These are phyloP conservation scores for Blera fallax DNA, from an alignment of 2,888 invertebrate species.

Conservation along the genomic window DNA sequence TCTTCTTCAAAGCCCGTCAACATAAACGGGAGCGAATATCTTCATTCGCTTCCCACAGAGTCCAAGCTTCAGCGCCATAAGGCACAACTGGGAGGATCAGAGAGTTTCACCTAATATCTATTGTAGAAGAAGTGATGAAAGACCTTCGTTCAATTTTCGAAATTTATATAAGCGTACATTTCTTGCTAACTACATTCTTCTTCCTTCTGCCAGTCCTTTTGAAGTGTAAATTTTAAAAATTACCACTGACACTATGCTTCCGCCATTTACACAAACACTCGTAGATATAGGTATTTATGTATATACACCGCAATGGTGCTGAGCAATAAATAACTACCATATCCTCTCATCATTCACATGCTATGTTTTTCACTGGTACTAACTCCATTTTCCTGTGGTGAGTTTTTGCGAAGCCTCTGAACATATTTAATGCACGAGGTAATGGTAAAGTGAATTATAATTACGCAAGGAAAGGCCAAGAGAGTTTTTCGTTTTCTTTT, in stretches of 20 bases:
- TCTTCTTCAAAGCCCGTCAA: background rate
- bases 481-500: background rate
- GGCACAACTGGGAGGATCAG: too few species aligned
- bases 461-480: conserved; percentile 24
- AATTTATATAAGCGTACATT: background rate
- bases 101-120: too few species aligned
- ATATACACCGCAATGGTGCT: background rate
- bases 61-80: too few species aligned
- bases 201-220: background rate
- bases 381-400: background rate
- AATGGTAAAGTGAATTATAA: conserved; percentile 33
- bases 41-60: too few species aligned
- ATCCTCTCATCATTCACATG: conserved; percentile 42
- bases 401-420: background rate
- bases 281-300: too few species aligned
- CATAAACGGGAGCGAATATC: too few species aligned
- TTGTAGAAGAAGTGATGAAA: too few species aligned
- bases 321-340: conserved; percentile 40
- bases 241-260: background rate
- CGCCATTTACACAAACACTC: background rate
- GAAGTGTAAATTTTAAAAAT: background rate
- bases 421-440: conserved; percentile 17
- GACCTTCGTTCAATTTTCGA: too few species aligned
- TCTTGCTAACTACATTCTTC: conserved; percentile 3
- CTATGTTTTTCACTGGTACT: conserved; percentile 3